A percentile compares a stretch with the other conserved stretches of the same genome.
Conservation (phyloP, 2,797 vertebrate species). For the Gallirallus australis region DNA sequence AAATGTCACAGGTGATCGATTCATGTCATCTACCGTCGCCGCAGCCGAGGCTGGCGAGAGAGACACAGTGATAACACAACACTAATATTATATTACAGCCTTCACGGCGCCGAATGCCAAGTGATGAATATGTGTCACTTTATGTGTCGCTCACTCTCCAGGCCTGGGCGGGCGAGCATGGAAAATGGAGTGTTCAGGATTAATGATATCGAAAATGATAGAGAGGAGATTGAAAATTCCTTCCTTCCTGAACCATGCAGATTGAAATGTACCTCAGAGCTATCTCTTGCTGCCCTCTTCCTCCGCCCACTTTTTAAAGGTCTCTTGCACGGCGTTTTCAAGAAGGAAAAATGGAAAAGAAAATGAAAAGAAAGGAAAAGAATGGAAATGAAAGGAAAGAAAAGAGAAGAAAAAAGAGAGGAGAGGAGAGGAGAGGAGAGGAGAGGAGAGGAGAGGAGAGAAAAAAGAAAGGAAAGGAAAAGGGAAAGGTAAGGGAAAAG, state of each 20-base stretch:
- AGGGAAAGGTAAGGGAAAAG: no score
- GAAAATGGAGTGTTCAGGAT: conserved; percentile 95
- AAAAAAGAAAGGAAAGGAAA: no score
- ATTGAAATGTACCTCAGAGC: conserved; percentile 90
- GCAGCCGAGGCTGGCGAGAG: conserved; percentile 79
- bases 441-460: no score
- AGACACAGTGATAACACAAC: conserved; percentile 89
- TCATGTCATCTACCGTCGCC: conserved; percentile 91
- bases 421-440: no score
- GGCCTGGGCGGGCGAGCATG: conserved; percentile 95
- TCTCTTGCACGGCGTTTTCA: conserved; percentile 3
- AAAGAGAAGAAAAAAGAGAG: no score
- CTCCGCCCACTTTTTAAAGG: conserved; percentile 57
- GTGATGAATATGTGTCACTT: conserved; percentile 91
- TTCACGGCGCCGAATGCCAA: conserved; percentile 80
- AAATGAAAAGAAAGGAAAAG: background rate
- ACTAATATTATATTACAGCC: conserved; percentile 94
- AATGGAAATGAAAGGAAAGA: fast-evolving
- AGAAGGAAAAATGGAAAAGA: background rate
- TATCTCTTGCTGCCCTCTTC: conserved; percentile 77
- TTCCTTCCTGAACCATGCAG: conserved; percentile 93
- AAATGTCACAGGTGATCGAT: conserved; percentile 99
- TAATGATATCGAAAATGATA: conserved; percentile 99
- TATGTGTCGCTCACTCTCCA: conserved; percentile 84
- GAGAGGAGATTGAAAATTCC: conserved; percentile 99